Evolutionary conservation across 2,113 vertebrate genomes (phyloP).

Genomic region (Nymphicus hollandicus): DNA sequence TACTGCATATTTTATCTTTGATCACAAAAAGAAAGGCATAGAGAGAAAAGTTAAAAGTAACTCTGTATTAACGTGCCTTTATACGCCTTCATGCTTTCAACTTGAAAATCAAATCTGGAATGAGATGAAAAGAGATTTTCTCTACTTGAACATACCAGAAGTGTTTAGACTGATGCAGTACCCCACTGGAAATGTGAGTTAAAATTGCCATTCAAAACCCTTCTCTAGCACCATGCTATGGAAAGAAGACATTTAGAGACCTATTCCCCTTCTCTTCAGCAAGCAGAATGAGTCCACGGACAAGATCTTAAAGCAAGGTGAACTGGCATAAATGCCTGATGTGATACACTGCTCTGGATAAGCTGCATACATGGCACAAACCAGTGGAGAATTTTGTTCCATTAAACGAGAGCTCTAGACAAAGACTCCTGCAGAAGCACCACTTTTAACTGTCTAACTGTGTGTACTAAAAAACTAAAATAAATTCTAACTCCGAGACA

Average conservation of each 20-base stretch:
- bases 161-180: not conserved
- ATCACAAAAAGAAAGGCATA: slow-evolving; percentile 27
- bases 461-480: not conserved
- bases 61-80: slow-evolving; percentile 16
- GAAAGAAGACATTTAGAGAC: not conserved
- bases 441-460: not conserved
- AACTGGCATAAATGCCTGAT: not conserved
- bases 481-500: not conserved
- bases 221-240: not conserved
- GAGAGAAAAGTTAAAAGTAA: slow-evolving; percentile 45
- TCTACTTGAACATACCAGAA: not conserved
- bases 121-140: slow-evolving; percentile 42
- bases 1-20: slow-evolving; percentile 27
- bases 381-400: not conserved
- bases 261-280: not conserved
- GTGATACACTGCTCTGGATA: not conserved
- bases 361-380: not conserved
- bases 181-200: not conserved
- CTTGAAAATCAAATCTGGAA: slow-evolving; percentile 41
- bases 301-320: not conserved
- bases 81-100: slow-evolving; percentile 29
- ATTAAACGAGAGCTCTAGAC: not conserved
- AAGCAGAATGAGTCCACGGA: not conserved
- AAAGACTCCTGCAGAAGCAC: not conserved
- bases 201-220: not conserved